Base-by-base conservation (phyloP, 1,140 invertebrate species). In the Steinernema feltiae region DNA sequence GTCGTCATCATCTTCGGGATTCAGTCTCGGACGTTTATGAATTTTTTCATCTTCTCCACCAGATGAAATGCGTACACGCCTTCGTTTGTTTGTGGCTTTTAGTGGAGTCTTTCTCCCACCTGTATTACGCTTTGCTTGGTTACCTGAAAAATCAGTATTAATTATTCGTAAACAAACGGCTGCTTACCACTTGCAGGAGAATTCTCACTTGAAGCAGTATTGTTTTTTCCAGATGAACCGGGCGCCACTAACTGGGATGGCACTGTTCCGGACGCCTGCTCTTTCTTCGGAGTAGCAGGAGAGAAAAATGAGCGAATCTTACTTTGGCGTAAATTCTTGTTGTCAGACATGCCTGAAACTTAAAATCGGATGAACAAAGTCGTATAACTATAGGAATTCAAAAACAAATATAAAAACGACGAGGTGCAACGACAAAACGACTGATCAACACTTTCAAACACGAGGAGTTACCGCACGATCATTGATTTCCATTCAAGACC, bases 41-140 rank as follows among this genome's bases (percentile, higher is more conserved):
- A n/a, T n/a, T n/a, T n/a, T n/a, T 24, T 75, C 75, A n/a, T 82
- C 83, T 46, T 83, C 83, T 18, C 84, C 84, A 63, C 84, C 82
- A 30, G 81, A 83, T 0, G 74, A 74, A 41, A 81, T 63, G 32
- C 83, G 74, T 21, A 82, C 74, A 7, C 83, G 69, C 3, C 76
- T 70, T 30, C 75, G 32, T 32, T 82, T 82, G 53, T 27, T 63
- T n/a, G 24, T 21, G 3, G 53, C 7, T 63, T 27, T 63, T 21
- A n/a, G 24, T 17, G 53, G 53, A 15, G 12, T 63, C 2, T 63
- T 27, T n/a, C 24, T 27, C 15, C 24, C 24, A 3, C 24, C 2
- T 27, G 53, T 7, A 3, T 27, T 27, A 3, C 24, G 15, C 53
- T 63, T 63, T 3, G n/a, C 41, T 46, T 27, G 53, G 3, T 21